Conservation (phyloP, 2,113 vertebrate species). For the Tapirus terrestris region DNA sequence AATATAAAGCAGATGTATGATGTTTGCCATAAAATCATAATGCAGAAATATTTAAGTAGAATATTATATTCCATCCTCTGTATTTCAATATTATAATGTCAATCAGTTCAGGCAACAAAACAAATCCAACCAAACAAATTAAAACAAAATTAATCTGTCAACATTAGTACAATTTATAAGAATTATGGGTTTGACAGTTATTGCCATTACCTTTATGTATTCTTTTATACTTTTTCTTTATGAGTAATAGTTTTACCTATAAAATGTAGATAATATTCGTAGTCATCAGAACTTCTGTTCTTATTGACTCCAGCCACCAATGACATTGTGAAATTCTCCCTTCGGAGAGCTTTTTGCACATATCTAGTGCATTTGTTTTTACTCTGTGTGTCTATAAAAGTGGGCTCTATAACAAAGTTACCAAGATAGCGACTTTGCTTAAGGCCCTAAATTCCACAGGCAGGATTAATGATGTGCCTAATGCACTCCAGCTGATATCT, state of each 20-base stretch:
- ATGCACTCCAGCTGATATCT: background rate
- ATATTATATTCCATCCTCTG: background rate
- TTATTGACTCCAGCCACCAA: background rate
- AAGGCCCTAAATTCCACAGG: background rate
- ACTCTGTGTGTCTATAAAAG: background rate
- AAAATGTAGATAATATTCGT: background rate
- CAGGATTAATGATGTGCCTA: background rate
- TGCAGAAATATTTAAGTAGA: background rate
- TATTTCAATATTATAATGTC: background rate
- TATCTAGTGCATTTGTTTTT: background rate
- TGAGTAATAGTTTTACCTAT: background rate
- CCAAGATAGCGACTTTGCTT: conserved; percentile 7
- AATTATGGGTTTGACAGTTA: background rate
- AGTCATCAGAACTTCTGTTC: background rate
- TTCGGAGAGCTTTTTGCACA: background rate
- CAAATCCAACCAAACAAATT: background rate
- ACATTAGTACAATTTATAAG: background rate
- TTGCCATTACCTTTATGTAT: background rate
- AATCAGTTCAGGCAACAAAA: background rate
- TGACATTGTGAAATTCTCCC: background rate
- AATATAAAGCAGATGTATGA: background rate
- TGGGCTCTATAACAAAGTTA: conserved; percentile 8
- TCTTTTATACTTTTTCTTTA: conserved; percentile 16
- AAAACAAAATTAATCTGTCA: background rate
- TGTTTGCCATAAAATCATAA: background rate